These are phyloP conservation scores for Cylloceria caligata DNA, from an alignment of 2,888 invertebrate species.

Conservation along the genomic window DNA sequence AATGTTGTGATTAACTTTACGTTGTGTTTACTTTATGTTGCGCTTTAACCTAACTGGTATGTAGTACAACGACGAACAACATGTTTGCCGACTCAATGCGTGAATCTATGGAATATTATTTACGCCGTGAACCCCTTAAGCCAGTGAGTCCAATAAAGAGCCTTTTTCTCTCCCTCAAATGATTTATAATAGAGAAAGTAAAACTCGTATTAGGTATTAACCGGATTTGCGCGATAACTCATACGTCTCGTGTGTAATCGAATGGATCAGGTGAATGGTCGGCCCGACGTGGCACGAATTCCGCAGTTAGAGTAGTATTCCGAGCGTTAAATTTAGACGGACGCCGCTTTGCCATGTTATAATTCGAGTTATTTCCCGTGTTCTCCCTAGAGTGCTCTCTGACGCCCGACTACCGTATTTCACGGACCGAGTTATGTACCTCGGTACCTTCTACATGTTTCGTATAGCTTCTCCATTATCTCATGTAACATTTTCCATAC, in stretches of 20 bases:
- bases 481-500: conserved; percentile 39
- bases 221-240: neutral
- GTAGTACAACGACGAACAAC: too few species aligned
- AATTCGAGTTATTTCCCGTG: conserved; percentile 52
- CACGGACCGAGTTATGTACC: conserved; percentile 7
- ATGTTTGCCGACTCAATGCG: neutral
- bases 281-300: conserved; percentile 28
- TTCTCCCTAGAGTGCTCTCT: conserved; percentile 11
- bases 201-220: neutral
- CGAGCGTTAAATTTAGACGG: conserved; percentile 56
- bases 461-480: conserved; percentile 48
- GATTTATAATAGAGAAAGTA: neutral
- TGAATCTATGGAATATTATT: conserved; percentile 41
- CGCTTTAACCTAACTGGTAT: too few species aligned
- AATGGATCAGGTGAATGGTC: conserved; percentile 32
- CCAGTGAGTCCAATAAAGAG: neutral
- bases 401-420: neutral
- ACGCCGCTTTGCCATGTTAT: conserved; percentile 33
- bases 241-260: conserved; percentile 7
- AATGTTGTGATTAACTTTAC: too few species aligned
- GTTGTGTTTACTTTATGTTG: too few species aligned
- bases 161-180: conserved; percentile 8
- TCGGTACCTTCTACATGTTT: neutral
- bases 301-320: neutral
- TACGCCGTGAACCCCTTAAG: conserved; percentile 34